Percentiles rank a stretch among this genome's conserved stretches.
phyloP scores from a whole-genome alignment of 2,113 vertebrate species.

The Boleophthalmus pectinirostris region DNA sequence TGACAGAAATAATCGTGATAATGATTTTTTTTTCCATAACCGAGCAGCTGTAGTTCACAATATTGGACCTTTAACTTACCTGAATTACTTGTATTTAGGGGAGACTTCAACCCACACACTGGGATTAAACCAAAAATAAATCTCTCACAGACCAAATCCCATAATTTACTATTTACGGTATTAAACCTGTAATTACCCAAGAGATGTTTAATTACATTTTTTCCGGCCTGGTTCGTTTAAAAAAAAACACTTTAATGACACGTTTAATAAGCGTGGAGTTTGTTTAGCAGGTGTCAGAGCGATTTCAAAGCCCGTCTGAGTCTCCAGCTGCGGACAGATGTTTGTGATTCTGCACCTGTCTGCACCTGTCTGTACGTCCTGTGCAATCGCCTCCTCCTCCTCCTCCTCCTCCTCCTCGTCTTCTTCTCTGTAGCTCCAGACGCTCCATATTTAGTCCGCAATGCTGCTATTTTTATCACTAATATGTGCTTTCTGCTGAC shows the following conservation, averaged over 20 bases:
- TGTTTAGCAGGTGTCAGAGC: neutral
- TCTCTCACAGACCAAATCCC: too few relatives aligned
- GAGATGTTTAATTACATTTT: neutral
- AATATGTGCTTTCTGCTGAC: neutral
- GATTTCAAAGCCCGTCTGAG: neutral
- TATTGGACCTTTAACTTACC: too few relatives aligned
- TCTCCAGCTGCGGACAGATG: constrained; percentile 4
- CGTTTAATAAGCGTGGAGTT: neutral
- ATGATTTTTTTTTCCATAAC: too few relatives aligned
- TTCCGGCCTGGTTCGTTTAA: neutral
- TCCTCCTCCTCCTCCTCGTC: too few relatives aligned
- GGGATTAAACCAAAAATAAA: neutral
- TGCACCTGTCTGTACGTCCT: neutral
- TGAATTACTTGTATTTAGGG: too few relatives aligned
- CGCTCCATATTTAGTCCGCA: neutral
- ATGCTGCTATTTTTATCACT: neutral
- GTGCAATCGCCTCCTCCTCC: neutral
- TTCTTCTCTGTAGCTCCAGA: neutral
- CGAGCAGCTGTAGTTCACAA: too few relatives aligned
- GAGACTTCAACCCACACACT: neutral
- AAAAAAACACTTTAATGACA: neutral
- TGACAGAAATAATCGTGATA: too few relatives aligned
- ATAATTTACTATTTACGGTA: neutral
- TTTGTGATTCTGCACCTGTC: neutral
- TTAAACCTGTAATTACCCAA: neutral